A percentile compares a stretch with the other conserved stretches of the same genome.
These are phyloP conservation scores for Caenorhabditis japonica DNA, from an alignment of 2,888 invertebrate species.

Conservation along the genomic window DNA sequence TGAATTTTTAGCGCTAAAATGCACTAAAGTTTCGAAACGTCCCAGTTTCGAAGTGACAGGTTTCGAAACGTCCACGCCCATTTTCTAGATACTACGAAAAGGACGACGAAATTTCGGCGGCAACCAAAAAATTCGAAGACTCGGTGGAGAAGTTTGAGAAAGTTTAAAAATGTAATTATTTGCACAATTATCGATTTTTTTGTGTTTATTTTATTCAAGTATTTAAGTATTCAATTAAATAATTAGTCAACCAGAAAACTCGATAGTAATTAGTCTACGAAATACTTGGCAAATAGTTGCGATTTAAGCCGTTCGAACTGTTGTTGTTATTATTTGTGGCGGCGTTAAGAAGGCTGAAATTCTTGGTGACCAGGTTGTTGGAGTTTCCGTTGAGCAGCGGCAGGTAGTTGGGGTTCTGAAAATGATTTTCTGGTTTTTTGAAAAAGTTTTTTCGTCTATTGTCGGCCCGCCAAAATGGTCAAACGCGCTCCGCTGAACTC, in stretches of 20 bases:
- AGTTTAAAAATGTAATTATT: not conserved
- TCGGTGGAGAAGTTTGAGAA: conserved; percentile 29
- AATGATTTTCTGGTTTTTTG: not conserved
- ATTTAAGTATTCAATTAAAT: too few relatives aligned
- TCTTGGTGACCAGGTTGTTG: conserved; percentile 45
- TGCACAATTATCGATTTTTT: not conserved
- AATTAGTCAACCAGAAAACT: too few relatives aligned
- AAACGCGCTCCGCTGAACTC: too few relatives aligned
- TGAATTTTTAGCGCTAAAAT: too few relatives aligned
- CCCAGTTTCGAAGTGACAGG: not conserved
- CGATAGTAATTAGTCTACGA: too few relatives aligned
- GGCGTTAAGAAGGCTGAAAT: conserved; percentile 34
- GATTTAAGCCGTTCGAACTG: conserved; percentile 31
- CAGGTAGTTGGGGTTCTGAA: conserved; percentile 53
- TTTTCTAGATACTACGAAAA: conserved; percentile 51
- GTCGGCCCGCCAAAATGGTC: too few relatives aligned
- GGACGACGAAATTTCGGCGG: conserved; percentile 29
- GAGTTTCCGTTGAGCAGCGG: conserved; percentile 51
- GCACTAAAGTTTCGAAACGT: too few relatives aligned
- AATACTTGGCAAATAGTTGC: conserved; percentile 48
- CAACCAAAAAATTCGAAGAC: conserved; percentile 45
- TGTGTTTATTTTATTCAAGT: not conserved
- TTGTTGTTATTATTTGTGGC: conserved; percentile 27
- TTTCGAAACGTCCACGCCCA: not conserved
- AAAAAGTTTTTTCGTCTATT: too few relatives aligned